Evolutionary conservation across 2,113 vertebrate genomes (phyloP).

Genomic region (Pristiophorus japonicus): DNA sequence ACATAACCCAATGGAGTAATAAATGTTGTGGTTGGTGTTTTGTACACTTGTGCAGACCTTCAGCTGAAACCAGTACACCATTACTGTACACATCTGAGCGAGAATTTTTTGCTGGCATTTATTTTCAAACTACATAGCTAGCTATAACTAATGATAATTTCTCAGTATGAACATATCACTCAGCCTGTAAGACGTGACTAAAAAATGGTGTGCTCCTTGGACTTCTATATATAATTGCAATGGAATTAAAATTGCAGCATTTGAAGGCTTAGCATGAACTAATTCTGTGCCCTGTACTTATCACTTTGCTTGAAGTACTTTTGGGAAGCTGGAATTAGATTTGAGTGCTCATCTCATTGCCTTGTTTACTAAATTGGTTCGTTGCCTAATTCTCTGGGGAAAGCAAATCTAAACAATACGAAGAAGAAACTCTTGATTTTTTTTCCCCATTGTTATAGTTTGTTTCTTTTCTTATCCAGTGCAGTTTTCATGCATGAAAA

Average conservation of each 20-base stretch:
- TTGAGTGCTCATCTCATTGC: slow-evolving; percentile 43
- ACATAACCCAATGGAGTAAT: not conserved
- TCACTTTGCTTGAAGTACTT: slow-evolving; percentile 2
- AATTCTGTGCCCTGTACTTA: not conserved
- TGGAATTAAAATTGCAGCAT: not conserved
- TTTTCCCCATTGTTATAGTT: not conserved
- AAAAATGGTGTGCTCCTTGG: slow-evolving; percentile 3
- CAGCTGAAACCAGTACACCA: not conserved
- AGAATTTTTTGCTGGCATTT: not conserved
- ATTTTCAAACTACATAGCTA: not conserved
- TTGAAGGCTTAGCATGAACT: slow-evolving; percentile 16
- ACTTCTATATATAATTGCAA: not conserved
- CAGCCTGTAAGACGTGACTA: not conserved
- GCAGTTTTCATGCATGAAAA: too few relatives aligned
- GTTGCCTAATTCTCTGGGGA: not conserved
- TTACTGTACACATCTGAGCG: not conserved
- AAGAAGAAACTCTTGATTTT: not conserved
- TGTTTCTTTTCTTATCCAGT: not conserved
- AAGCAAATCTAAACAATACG: not conserved
- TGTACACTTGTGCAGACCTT: not conserved
- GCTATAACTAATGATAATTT: not conserved
- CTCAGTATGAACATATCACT: not conserved
- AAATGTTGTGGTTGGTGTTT: not conserved
- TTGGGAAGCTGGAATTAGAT: slow-evolving; percentile 42
- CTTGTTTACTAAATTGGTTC: slow-evolving; percentile 29